Evolutionary conservation across 2,797 vertebrate species (phyloP).

Genomic region (Pitangus sulphuratus): DNA sequence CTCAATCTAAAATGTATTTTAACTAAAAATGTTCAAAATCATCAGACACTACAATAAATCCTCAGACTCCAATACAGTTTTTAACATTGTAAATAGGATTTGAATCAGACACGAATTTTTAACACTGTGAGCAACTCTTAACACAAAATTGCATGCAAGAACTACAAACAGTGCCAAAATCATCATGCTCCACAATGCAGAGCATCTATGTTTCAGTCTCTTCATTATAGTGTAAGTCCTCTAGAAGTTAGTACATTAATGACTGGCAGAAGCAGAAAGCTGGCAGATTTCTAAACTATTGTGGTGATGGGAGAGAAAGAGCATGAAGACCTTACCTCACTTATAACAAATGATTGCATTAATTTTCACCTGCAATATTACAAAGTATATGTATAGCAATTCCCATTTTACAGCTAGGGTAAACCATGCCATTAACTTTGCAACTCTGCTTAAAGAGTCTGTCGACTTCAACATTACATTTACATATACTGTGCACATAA

Average conservation of each 20-base stretch:
- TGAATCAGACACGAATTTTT: background rate
- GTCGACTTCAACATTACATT: background rate
- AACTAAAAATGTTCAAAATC: background rate
- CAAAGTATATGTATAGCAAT: background rate
- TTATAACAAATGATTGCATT: background rate
- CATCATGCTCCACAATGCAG: accelerated
- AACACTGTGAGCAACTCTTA: background rate
- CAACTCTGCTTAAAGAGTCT: background rate
- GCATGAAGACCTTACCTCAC: background rate
- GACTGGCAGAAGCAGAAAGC: background rate
- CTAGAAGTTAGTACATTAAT: background rate
- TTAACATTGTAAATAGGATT: background rate
- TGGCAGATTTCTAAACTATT: background rate
- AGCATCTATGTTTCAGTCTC: background rate
- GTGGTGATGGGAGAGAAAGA: background rate
- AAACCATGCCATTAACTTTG: background rate
- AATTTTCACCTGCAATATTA: background rate
- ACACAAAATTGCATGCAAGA: background rate
- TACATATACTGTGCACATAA: background rate
- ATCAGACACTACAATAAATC: accelerated
- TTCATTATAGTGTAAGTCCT: background rate
- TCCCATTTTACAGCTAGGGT: background rate
- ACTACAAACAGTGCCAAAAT: background rate
- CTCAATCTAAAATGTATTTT: background rate
- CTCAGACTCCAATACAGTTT: background rate